A percentile compares a stretch with the other conserved stretches of the same genome.
phyloP scores from a whole-genome alignment of 2,113 vertebrate genomes.

The Promerops cafer region DNA sequence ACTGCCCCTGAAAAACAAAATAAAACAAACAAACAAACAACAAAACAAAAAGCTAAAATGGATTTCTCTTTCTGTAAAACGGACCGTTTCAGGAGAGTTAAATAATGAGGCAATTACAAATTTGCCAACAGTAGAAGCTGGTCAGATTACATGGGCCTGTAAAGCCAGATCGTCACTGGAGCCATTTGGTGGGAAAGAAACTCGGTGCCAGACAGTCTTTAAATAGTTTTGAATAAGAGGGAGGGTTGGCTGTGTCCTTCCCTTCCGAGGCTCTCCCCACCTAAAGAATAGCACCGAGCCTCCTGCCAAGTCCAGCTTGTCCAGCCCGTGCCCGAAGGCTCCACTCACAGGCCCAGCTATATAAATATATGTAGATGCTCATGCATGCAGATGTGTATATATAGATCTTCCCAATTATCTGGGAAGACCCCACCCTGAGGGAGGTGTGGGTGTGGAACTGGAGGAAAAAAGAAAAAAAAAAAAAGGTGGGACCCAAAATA shows the following conservation, averaged over 20 bases:
- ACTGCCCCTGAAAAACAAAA: not conserved
- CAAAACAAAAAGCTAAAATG: not conserved
- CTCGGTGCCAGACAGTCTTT: conserved; percentile 28
- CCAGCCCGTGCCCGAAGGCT: not conserved
- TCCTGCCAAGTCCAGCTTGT: not conserved
- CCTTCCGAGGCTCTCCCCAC: conserved; percentile 39
- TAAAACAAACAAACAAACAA: not conserved
- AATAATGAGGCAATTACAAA: conserved; percentile 20
- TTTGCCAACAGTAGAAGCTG: conserved; percentile 40
- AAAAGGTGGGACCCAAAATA: conserved; percentile 9
- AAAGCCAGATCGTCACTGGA: conserved; percentile 16
- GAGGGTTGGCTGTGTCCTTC: conserved; percentile 51
- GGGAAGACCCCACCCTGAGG: conserved; percentile 25
- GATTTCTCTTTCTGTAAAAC: not conserved
- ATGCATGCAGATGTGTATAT: not conserved
- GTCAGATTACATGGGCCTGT: conserved; percentile 48
- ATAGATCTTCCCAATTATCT: not conserved
- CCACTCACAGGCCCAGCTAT: not conserved
- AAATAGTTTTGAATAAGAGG: conserved; percentile 34
- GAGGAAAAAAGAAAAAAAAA: not conserved
- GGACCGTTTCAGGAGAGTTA: not conserved
- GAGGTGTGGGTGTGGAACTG: conserved; percentile 1
- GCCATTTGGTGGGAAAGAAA: conserved; percentile 57
- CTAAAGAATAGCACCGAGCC: not conserved
- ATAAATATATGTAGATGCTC: not conserved